Percentiles rank a stretch among this genome's conserved stretches.
These are phyloP conservation scores for Meiosimyza platycephala DNA, from an alignment of 2,888 invertebrate genomes.

Conservation along the genomic window DNA sequence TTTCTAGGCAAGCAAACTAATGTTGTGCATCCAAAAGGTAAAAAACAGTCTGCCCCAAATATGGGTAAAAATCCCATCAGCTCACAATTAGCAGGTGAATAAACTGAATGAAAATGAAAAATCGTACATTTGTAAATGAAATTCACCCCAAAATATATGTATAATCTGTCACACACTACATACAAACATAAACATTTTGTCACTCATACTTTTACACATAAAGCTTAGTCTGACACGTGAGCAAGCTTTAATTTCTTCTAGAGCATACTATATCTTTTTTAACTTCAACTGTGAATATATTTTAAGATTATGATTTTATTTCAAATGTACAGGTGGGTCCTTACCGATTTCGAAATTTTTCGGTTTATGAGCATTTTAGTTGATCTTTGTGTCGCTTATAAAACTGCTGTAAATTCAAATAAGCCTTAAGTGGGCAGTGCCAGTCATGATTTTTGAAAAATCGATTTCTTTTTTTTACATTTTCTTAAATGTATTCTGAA, in stretches of 20 bases:
- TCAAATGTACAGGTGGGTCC: too few species aligned
- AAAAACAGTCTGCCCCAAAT: slow-evolving; percentile 61
- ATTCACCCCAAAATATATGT: slow-evolving; percentile 1
- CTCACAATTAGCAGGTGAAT: slow-evolving; percentile 62
- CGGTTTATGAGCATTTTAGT: too few species aligned
- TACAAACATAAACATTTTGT: slow-evolving; percentile 5
- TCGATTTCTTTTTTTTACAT: too few species aligned
- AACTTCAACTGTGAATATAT: too few species aligned
- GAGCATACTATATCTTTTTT: too few species aligned
- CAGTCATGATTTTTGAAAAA: too few species aligned
- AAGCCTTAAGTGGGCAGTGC: too few species aligned
- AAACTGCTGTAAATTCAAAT: too few species aligned
- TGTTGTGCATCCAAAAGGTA: slow-evolving; percentile 64
- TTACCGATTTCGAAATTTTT: too few species aligned
- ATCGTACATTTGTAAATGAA: background rate
- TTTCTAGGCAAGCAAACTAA: slow-evolving; percentile 64
- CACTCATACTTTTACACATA: slow-evolving; percentile 11
- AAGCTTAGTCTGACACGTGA: background rate
- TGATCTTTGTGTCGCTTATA: too few species aligned
- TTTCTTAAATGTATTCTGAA: too few species aligned
- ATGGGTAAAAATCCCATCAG: slow-evolving; percentile 62
- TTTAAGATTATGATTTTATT: too few species aligned
- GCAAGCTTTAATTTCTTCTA: slow-evolving; percentile 7
- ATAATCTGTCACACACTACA: background rate
- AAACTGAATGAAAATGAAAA: slow-evolving; percentile 34